These are phyloP conservation scores for Druceiella hillmani DNA, from an alignment of 2,888 invertebrate species.

Conservation along the genomic window DNA sequence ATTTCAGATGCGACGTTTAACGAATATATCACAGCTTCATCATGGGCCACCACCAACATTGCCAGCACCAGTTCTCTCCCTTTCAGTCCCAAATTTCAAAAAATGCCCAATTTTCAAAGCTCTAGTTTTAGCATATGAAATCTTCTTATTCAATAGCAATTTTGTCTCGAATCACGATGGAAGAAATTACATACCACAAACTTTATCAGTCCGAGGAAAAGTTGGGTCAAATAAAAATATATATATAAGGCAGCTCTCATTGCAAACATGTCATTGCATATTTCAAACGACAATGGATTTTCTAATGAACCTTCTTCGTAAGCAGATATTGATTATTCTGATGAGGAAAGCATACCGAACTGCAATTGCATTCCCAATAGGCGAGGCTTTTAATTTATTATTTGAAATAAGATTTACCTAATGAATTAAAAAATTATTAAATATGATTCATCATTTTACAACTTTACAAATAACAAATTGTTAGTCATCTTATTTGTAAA, in stretches of 20 bases:
- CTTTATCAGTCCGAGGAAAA: slow-evolving; percentile 46
- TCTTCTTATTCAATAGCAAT: slow-evolving; percentile 54
- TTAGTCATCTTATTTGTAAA: too few species aligned
- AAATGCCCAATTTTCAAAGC: slow-evolving; percentile 60
- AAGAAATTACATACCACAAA: slow-evolving; percentile 47
- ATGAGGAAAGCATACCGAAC: slow-evolving; percentile 79
- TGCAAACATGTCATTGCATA: slow-evolving; percentile 76
- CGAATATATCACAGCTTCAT: slow-evolving; percentile 51
- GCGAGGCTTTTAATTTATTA: slow-evolving; percentile 43
- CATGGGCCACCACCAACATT: slow-evolving; percentile 67
- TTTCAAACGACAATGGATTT: slow-evolving; percentile 89
- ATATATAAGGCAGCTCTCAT: slow-evolving; percentile 35
- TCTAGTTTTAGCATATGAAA: slow-evolving; percentile 53
- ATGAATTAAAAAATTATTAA: too few species aligned
- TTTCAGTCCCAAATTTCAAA: slow-evolving; percentile 36
- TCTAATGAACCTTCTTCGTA: slow-evolving; percentile 85
- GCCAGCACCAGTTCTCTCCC: slow-evolving; percentile 65
- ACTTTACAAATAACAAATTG: too few species aligned
- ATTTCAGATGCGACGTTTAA: slow-evolving; percentile 45
- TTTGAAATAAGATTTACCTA: too few species aligned
- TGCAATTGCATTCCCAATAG: slow-evolving; percentile 57
- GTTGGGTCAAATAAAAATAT: slow-evolving; percentile 15
- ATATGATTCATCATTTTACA: too few species aligned
- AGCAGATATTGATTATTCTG: slow-evolving; percentile 86
- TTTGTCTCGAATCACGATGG: slow-evolving; percentile 47